These are phyloP conservation scores for Dichetophora obliterata DNA, from an alignment of 2,888 invertebrate species.

Conservation along the genomic window DNA sequence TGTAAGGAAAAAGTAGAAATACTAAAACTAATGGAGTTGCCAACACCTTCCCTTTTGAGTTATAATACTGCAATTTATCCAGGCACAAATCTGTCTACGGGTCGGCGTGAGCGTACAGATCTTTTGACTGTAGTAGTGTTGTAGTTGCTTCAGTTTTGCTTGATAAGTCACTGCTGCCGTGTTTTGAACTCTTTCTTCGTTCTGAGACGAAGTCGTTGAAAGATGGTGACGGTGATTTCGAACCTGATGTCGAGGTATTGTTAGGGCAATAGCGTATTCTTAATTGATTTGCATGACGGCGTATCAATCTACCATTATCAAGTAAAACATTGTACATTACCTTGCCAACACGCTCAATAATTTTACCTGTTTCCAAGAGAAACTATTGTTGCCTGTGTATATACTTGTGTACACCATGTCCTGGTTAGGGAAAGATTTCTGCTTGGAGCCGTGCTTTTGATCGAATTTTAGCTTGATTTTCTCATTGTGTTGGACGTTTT, in stretches of 20 bases:
- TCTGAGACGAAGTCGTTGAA: neutral
- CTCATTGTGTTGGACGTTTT: neutral
- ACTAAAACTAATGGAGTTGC: too few species aligned
- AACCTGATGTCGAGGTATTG: neutral
- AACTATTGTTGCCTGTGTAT: slow-evolving; percentile 18
- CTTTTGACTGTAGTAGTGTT: neutral
- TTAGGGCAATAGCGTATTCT: neutral
- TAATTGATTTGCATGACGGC: neutral
- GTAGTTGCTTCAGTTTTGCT: neutral
- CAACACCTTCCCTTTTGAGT: neutral
- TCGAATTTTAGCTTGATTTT: too few species aligned
- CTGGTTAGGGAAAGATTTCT: too few species aligned
- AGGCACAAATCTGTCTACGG: neutral
- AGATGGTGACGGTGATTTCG: neutral
- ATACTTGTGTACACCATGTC: too few species aligned
- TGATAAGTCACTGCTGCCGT: too few species aligned
- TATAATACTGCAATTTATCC: neutral
- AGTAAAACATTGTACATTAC: neutral
- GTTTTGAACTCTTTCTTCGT: too few species aligned
- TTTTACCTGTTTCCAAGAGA: slow-evolving; percentile 24
- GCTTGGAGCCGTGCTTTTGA: too few species aligned
- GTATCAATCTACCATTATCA: neutral
- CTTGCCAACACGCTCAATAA: slow-evolving; percentile 18
- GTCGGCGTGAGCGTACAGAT: neutral
- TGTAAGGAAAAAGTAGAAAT: too few species aligned